Evolutionary conservation across 2,888 invertebrate genomes (phyloP), one percentile per base, ranked within the genome.

Genomic region (Pemphredon lugubris): DNA sequence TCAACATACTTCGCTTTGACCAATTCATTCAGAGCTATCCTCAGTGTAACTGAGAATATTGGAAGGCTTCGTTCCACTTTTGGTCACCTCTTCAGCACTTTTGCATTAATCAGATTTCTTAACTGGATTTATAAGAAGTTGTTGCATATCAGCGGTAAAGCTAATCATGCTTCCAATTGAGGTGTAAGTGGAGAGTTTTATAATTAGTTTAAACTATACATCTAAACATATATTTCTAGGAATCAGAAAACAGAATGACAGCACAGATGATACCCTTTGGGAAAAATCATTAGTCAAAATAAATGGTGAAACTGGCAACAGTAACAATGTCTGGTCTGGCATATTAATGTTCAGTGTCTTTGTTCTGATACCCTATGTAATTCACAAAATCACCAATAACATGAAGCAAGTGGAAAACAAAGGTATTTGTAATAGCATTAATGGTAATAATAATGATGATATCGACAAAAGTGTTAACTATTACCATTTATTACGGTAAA

Each of bases 1-100:
- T 98, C 98, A 18, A 98, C 98, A 44, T 98, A 97, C 89, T 96
- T 96, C 87, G 98, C 98, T 2, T 93, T 99, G 85, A 97, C 97
- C 16, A 98, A 96, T 89, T 98, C 98, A 0, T 99, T 98, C 88
- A 93, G 96, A 83, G 98, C 99, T 54, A 96, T 99, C 75, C 91
- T 99, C 53, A 97, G 98, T 66, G 98, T 99, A 1, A 98, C 98
- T 5, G 98, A 99, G 78, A 98, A 98, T 90, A 95, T 99, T 87
- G 95, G 96, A 2, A 92, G 96, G 47, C 90, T 98, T 65, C 92
- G 96, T 70, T 93, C 94, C 2, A 94, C 97, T 81, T 94, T 99
- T 84, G 94, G 95, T 0, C 96, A 97, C 85, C 93, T 98, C 77
- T 94, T 97, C 92, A 95, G 96, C 50, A 95, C 97, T 0, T 93